Conservation (phyloP, 2,113 vertebrate species). For the Tragelaphus scriptus region DNA sequence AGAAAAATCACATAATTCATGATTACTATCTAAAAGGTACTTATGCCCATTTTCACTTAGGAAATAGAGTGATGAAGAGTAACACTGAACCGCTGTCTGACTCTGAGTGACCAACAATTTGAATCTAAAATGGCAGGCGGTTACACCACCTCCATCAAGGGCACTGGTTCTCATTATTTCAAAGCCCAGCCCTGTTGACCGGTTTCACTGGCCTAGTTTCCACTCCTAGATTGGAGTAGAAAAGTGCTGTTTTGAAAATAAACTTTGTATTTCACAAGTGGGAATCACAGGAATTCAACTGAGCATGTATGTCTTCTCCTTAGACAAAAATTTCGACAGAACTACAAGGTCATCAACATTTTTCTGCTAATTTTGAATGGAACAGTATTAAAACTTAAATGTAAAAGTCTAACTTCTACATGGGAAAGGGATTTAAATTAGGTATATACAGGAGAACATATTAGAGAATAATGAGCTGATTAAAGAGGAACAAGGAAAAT, state of each 20-base stretch:
- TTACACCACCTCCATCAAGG: background rate
- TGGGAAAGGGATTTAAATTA: background rate
- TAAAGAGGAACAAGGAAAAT: background rate
- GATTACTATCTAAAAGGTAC: background rate
- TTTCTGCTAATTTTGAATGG: background rate
- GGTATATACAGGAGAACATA: background rate
- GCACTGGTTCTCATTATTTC: background rate
- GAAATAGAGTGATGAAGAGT: background rate
- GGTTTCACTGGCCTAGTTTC: background rate
- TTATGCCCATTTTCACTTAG: background rate
- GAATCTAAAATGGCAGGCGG: background rate
- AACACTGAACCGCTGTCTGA: background rate
- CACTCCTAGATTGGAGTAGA: conserved; percentile 61
- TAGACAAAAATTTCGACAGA: background rate
- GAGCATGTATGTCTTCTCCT: background rate
- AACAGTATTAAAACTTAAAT: background rate
- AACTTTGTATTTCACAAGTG: background rate
- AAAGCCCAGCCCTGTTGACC: rapidly evolving
- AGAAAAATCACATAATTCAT: background rate
- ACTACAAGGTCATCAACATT: background rate
- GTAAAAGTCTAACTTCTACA: background rate
- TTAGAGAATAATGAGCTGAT: background rate
- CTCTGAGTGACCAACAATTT: background rate
- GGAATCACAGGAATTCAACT: background rate
- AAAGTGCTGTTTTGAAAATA: background rate